Percentiles rank a stretch among this genome's conserved stretches.
Evolutionary conservation across 2,888 invertebrate species (phyloP).

Genomic region (Laothoe populi): DNA sequence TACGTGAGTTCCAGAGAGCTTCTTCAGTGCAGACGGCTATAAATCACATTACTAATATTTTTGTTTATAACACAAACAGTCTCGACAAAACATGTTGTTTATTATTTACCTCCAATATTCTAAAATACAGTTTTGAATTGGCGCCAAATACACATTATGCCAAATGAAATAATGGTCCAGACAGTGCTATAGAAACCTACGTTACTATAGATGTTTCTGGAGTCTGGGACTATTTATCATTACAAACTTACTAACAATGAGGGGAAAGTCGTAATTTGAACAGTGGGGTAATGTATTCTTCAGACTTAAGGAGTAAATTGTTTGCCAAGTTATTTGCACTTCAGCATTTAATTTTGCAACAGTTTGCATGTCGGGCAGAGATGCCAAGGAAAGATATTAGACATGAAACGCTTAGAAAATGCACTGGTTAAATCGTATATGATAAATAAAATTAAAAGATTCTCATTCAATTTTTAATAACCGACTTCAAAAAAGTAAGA

Average conservation of each 20-base stretch:
- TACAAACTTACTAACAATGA: neutral
- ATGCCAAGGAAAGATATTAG: slow-evolving; percentile 47
- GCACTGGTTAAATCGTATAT: slow-evolving; percentile 31
- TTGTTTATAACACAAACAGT: slow-evolving; percentile 26
- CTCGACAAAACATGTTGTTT: slow-evolving; percentile 56
- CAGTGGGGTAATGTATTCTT: neutral
- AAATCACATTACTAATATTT: slow-evolving; percentile 9
- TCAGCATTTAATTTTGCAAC: slow-evolving; percentile 31
- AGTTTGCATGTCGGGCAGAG: slow-evolving; percentile 44
- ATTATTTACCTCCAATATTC: slow-evolving; percentile 60
- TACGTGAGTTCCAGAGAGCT: too few species aligned
- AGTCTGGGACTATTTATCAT: slow-evolving; percentile 45
- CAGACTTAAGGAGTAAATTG: slow-evolving; percentile 30
- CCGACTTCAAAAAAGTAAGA: too few species aligned
- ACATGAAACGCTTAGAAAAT: slow-evolving; percentile 45
- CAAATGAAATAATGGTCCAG: slow-evolving; percentile 74
- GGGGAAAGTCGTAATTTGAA: neutral
- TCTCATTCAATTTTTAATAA: too few species aligned
- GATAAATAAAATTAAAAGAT: too few species aligned
- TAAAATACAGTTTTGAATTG: slow-evolving; percentile 67
- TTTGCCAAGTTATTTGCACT: slow-evolving; percentile 31
- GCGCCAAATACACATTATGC: slow-evolving; percentile 77
- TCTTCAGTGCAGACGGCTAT: too few species aligned
- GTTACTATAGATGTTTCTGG: slow-evolving; percentile 44
- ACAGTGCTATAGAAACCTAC: slow-evolving; percentile 58